Base-by-base conservation (phyloP, 2,888 invertebrate genomes). In the Lasioglossum calceatum region DNA sequence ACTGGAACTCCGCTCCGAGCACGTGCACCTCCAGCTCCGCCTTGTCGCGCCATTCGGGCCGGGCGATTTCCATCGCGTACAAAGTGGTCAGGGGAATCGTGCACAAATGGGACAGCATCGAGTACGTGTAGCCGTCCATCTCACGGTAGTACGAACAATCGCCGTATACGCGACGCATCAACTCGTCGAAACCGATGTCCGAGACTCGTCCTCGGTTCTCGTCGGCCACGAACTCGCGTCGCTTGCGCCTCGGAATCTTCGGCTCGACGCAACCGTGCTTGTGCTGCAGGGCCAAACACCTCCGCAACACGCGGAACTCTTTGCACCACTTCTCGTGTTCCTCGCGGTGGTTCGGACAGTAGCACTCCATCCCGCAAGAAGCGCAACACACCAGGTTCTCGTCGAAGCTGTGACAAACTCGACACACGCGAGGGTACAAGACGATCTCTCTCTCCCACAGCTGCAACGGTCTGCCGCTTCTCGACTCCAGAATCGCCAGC, bases 371-470 rank as follows among this genome's bases (percentile, higher is more conserved):
- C 95, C 96, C 96, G 92, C 97, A 97, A 0, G 95, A 94, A 0
- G 95, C 92, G 87, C 97, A 97, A 77, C 96, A 96, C 16, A 88
- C 93, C 19, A 97, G 91, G 95, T 96, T 96, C 87, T 97, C 96
- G 79, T 64, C 3, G 80, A 81, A 86, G 2, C 82, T 77, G 27
- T 92, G 93, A 92, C 97, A 97, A 0, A 93, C 93, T 0, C 95
- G 92, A 89, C 97, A 97, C 7, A 97, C 95, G 81, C 97, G 96
- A 0, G 97, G 97, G 91, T 97, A 97, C 39, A 97, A 95, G 42
- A 97, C 93, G 0, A 97, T 96, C 92, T 98, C 97, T 86, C 96
- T 97, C 93, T 97, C 97, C 95, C 97, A 97, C 0, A 97, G 96
- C 23, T 96, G 95, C 71, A 97, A 92, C 3, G 95, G 94, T 16